phyloP scores from a whole-genome alignment of 2,113 vertebrate species.

The Delphinus delphis region DNA sequence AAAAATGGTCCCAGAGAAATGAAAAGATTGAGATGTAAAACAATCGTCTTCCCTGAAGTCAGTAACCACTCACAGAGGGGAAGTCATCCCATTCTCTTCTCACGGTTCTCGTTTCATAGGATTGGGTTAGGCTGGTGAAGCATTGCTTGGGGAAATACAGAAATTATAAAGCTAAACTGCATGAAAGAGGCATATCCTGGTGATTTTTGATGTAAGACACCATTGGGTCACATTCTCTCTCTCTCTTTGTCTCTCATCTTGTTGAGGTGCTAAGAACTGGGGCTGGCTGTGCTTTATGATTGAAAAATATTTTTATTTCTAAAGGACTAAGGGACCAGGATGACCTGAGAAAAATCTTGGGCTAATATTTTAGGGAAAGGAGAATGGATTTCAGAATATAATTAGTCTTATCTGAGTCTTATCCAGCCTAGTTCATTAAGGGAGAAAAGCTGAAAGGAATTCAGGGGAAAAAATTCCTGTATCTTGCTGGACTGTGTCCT shows the following conservation, averaged over 20 bases:
- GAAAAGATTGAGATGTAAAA: neutral
- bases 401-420: neutral
- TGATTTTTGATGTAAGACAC: neutral
- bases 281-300: neutral
- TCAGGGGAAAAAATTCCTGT: neutral
- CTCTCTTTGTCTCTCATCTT: neutral
- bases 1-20: neutral
- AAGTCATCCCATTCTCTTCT: neutral
- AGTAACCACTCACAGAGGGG: neutral
- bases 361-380: neutral
- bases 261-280: neutral
- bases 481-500: neutral
- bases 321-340: neutral
- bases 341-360: neutral
- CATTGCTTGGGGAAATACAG: neutral
- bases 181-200: neutral
- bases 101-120: neutral
- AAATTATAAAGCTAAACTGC: neutral
- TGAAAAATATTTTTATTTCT: neutral
- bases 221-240: neutral
- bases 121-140: neutral
- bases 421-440: neutral
- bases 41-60: neutral
- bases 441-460: neutral
- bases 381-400: neutral